Evolutionary conservation across 2,888 invertebrate genomes (phyloP).

Genomic region (Aleiodes alternator): DNA sequence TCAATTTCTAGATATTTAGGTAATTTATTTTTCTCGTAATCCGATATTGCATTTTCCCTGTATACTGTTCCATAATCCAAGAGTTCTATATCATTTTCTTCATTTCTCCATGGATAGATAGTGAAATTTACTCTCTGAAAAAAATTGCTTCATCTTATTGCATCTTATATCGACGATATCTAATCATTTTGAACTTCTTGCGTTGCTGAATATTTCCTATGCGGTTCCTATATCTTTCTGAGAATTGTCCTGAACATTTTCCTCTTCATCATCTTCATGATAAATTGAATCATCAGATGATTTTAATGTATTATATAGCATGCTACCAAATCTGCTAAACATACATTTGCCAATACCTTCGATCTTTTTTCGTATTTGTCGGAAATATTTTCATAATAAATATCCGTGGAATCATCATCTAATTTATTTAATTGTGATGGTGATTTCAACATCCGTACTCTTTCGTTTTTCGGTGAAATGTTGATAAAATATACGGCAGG

Average conservation of each 20-base stretch:
- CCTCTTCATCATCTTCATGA: neutral
- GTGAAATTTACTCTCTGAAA: constrained; percentile 9
- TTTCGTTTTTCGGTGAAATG: neutral
- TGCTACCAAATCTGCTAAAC: constrained; percentile 33
- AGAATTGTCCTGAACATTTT: too few species aligned
- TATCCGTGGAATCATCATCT: neutral
- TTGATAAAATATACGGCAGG: neutral
- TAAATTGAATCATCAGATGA: neutral
- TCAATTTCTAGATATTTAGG: too few species aligned
- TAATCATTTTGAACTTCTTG: neutral
- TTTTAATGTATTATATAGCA: neutral
- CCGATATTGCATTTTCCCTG: constrained; percentile 11
- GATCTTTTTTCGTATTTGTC: neutral
- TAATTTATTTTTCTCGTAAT: too few species aligned
- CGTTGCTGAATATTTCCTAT: neutral
- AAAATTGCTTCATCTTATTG: constrained; percentile 21
- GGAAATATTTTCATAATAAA: neutral
- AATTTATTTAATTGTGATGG: neutral
- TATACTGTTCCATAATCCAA: constrained; percentile 39
- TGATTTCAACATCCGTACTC: neutral
- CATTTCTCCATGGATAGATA: constrained; percentile 16
- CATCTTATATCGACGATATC: constrained; percentile 12
- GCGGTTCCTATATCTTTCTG: neutral
- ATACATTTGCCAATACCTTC: neutral
- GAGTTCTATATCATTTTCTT: constrained; percentile 31